These are phyloP conservation scores for Tinamus major DNA, from an alignment of 2,797 vertebrate species.

Conservation along the genomic window DNA sequence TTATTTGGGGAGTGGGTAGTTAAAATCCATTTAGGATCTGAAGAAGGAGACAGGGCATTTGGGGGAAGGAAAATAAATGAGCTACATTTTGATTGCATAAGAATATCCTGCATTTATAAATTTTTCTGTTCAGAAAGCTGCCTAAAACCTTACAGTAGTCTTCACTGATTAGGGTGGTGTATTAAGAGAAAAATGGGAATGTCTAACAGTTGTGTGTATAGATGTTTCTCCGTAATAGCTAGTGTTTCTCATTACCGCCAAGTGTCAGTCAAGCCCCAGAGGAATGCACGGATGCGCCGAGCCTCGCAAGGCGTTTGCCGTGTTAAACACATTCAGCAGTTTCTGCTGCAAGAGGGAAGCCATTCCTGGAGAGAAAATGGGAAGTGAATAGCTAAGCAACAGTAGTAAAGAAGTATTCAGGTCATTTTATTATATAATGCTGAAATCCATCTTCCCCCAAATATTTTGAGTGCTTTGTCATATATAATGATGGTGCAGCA, in stretches of 20 bases:
- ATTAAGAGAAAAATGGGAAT: neutral
- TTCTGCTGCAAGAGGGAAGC: neutral
- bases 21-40: neutral
- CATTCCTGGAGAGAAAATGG: neutral
- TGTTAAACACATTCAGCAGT: neutral
- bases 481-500: neutral
- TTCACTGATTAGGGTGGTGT: neutral
- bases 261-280: neutral
- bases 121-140: neutral
- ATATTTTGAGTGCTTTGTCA: neutral
- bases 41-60: neutral
- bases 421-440: neutral
- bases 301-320: neutral
- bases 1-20: neutral
- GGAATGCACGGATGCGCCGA: neutral
- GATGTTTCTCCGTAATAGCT: neutral
- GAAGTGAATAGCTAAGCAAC: neutral
- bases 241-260: neutral
- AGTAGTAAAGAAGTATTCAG: neutral
- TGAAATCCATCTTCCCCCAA: neutral
- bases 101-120: neutral
- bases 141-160: neutral
- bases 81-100: neutral
- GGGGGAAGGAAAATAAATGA: neutral
- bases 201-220: fast-evolving